phyloP scores from a whole-genome alignment of 2,888 invertebrate genomes.

The Keiferia lycopersicella region DNA sequence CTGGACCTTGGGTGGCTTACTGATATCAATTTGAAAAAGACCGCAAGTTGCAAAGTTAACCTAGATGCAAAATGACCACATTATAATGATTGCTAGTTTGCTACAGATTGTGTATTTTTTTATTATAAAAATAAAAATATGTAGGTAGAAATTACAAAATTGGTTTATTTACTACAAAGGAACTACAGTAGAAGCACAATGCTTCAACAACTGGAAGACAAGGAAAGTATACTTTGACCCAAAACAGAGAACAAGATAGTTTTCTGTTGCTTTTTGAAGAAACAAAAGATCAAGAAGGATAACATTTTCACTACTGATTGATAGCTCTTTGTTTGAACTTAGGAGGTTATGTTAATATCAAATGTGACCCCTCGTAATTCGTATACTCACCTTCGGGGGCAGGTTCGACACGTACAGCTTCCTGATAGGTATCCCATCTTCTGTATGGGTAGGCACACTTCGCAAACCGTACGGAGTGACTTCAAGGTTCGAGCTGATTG shows the following conservation, averaged over 20 bases:
- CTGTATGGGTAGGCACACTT: constrained; percentile 74
- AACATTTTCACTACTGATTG: not conserved
- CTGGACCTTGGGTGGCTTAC: too few relatives aligned
- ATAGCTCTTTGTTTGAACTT: not conserved
- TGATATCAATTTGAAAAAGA: too few relatives aligned
- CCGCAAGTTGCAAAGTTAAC: too few relatives aligned
- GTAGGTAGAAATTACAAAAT: not conserved
- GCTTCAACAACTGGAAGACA: too few relatives aligned
- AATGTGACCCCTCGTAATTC: not conserved
- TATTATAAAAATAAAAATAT: not conserved
- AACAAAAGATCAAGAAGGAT: not conserved
- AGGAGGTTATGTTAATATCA: not conserved
- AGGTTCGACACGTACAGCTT: constrained; percentile 82
- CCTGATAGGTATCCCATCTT: constrained; percentile 81
- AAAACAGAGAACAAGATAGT: not conserved
- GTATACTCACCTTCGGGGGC: constrained; percentile 74
- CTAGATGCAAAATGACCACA: too few relatives aligned
- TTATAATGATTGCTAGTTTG: too few relatives aligned
- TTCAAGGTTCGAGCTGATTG: constrained; percentile 55
- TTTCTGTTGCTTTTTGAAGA: not conserved
- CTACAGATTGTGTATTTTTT: too few relatives aligned
- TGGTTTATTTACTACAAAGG: not conserved
- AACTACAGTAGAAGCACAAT: not conserved
- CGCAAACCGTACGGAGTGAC: constrained; percentile 50
- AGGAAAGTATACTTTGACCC: too few relatives aligned